Percentiles rank a stretch among this genome's conserved stretches.
Conservation (phyloP, 2,113 vertebrate species). For the Anhinga rufa region DNA sequence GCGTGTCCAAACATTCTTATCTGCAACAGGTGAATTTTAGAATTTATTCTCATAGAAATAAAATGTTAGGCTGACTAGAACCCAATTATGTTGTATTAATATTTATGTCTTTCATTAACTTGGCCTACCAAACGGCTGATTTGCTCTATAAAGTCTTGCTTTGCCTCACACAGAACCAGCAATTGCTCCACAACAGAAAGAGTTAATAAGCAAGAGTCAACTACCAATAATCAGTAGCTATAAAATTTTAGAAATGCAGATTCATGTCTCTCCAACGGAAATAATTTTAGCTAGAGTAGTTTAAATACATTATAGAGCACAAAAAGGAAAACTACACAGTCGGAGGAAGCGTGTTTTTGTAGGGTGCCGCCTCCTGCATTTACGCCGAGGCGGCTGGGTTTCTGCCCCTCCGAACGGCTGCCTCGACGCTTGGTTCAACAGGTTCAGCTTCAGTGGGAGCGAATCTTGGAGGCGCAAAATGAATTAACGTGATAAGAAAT, state of each 20-base stretch:
- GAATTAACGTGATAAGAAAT: accelerated
- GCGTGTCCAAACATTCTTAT: background rate
- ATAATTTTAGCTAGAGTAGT: background rate
- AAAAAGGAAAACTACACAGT: accelerated
- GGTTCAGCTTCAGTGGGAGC: background rate
- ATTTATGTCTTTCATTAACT: background rate
- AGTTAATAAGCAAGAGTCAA: background rate
- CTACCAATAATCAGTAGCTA: background rate
- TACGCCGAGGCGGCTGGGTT: accelerated
- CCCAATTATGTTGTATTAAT: background rate
- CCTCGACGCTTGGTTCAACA: background rate
- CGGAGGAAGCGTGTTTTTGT: background rate
- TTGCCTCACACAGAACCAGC: background rate
- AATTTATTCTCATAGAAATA: background rate
- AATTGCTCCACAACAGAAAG: background rate
- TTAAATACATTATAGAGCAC: background rate
- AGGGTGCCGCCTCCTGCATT: background rate
- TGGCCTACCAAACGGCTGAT: background rate
- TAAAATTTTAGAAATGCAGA: background rate
- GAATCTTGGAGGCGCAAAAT: background rate
- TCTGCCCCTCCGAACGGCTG: background rate
- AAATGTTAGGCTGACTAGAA: background rate
- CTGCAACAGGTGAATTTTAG: background rate
- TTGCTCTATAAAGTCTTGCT: background rate
- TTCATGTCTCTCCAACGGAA: background rate